These are phyloP conservation scores for Callionymus lyra DNA, from an alignment of 2,113 vertebrate species.

Conservation along the genomic window DNA sequence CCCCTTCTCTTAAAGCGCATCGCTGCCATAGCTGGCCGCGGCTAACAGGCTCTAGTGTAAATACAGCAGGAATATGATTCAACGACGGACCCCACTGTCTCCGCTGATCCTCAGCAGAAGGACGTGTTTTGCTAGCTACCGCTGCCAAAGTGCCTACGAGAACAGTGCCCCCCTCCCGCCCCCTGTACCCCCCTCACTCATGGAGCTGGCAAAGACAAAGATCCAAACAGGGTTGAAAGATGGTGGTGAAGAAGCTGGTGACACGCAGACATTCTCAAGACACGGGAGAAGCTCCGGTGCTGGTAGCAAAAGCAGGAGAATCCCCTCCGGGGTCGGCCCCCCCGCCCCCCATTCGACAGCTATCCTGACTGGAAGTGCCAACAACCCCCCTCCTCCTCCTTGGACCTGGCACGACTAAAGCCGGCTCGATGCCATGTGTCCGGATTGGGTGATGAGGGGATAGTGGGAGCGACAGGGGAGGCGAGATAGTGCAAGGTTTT, in stretches of 20 bases:
- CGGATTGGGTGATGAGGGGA: constrained; percentile 25
- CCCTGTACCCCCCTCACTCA: constrained; percentile 15
- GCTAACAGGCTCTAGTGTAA: constrained; percentile 45
- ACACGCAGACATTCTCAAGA: constrained; percentile 34
- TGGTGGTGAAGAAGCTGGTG: constrained; percentile 6
- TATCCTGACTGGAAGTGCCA: constrained; percentile 20
- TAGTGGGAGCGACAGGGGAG: constrained; percentile 15
- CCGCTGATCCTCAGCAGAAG: constrained; percentile 53
- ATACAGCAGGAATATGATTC: constrained; percentile 44
- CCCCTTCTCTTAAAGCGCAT: constrained; percentile 33
- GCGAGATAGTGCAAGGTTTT: too few relatives aligned
- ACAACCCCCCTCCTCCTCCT: constrained; percentile 10
- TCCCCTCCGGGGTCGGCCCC: constrained; percentile 17
- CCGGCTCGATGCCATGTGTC: constrained; percentile 17
- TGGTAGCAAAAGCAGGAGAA: constrained; percentile 3
- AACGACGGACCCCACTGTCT: constrained; percentile 27
- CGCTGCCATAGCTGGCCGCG: constrained; percentile 38
- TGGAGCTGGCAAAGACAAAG: constrained; percentile 26
- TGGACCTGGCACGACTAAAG: constrained; percentile 14
- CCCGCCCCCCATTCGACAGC: constrained; percentile 27
- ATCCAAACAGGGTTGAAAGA: constrained; percentile 17
- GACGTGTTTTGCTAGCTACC: constrained; percentile 41
- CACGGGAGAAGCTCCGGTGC: constrained; percentile 5
- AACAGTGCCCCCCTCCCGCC: constrained; percentile 27
- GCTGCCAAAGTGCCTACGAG: constrained; percentile 35